These are phyloP conservation scores for Apotomis turbidana DNA, from an alignment of 2,888 invertebrate genomes.

Conservation along the genomic window DNA sequence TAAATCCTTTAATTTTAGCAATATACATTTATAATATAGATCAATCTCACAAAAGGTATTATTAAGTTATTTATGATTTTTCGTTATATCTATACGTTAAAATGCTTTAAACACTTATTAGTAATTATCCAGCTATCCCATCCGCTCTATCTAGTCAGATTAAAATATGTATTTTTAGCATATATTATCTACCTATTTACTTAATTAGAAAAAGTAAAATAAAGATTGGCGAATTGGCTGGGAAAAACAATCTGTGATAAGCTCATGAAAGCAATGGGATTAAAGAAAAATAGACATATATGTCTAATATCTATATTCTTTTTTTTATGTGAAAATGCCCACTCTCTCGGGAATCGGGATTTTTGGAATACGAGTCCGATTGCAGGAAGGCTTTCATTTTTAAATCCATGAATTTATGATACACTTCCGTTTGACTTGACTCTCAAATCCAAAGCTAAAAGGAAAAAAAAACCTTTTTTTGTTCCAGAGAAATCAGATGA, in stretches of 20 bases:
- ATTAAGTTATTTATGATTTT: no score
- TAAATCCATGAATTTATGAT: slow-evolving; percentile 40
- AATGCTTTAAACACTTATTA: no score
- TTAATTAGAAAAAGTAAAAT: no score
- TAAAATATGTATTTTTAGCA: no score
- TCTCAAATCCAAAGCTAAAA: slow-evolving; percentile 11
- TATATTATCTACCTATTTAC: no score
- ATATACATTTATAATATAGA: no score
- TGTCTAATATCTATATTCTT: background rate
- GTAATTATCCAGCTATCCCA: no score
- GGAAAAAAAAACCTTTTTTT: background rate
- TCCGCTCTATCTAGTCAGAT: no score
- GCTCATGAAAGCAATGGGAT: background rate
- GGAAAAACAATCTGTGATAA: background rate
- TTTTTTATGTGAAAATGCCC: slow-evolving; percentile 3
- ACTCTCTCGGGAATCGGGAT: slow-evolving; percentile 14
- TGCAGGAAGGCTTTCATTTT: slow-evolving; percentile 32
- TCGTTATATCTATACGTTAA: no score
- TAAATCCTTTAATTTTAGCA: no score
- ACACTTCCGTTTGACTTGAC: slow-evolving; percentile 24
- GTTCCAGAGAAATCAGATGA: background rate
- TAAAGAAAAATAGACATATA: slow-evolving; percentile 8
- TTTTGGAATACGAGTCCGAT: slow-evolving; percentile 8
- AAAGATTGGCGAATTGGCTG: background rate
- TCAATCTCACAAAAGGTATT: no score